A percentile compares a stretch with the other conserved stretches of the same genome.
Evolutionary conservation across 2,888 invertebrate genomes (phyloP).

Genomic region (Atherix ibis): DNA sequence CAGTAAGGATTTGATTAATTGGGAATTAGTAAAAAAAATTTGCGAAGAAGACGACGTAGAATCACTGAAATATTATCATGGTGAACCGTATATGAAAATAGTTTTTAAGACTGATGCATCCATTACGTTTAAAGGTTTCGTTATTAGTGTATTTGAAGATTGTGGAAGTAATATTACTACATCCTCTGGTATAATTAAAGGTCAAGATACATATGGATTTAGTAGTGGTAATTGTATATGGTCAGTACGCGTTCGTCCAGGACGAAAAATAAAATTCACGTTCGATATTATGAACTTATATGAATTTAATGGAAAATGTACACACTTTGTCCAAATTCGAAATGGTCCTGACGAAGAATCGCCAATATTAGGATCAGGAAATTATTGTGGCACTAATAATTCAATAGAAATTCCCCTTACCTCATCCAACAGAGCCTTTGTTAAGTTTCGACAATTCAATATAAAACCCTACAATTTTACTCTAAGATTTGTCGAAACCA

Average conservation of each 20-base stretch:
- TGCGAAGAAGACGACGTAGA: too few species aligned
- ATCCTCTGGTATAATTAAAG: constrained; percentile 38
- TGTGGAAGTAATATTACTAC: constrained; percentile 56
- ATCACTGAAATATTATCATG: too few species aligned
- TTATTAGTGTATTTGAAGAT: constrained; percentile 35
- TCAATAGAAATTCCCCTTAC: constrained; percentile 38
- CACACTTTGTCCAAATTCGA: constrained; percentile 34
- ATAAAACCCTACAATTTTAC: background rate
- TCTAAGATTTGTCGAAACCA: constrained; percentile 42
- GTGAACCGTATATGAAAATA: constrained; percentile 45
- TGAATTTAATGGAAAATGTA: constrained; percentile 27
- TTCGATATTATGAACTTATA: constrained; percentile 38
- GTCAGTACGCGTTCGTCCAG: constrained; percentile 55
- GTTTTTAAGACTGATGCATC: constrained; percentile 47
- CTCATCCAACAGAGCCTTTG: constrained; percentile 44
- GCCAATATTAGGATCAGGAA: constrained; percentile 55
- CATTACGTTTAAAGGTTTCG: constrained; percentile 51
- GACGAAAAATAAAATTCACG: constrained; percentile 49
- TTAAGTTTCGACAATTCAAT: constrained; percentile 26
- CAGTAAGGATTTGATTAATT: constrained; percentile 34
- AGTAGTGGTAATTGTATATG: constrained; percentile 43
- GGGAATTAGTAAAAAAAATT: constrained; percentile 37
- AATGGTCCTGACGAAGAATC: constrained; percentile 60
- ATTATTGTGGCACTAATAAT: constrained; percentile 41
- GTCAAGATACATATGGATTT: background rate